Percentiles rank a stretch among this genome's conserved stretches.
Evolutionary conservation across 2,113 vertebrate genomes (phyloP).

Genomic region (Synchiropus splendidus): DNA sequence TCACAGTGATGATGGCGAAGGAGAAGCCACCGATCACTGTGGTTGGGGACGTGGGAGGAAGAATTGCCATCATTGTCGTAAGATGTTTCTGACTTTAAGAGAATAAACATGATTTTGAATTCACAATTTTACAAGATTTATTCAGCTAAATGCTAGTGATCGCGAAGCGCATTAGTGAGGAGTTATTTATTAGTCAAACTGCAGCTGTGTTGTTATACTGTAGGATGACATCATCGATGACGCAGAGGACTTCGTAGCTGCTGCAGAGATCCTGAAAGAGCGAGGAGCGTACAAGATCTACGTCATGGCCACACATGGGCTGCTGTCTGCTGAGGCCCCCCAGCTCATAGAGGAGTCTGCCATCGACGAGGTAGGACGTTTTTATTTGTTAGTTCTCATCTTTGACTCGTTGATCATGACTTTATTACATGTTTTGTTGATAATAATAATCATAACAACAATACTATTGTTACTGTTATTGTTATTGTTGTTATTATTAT

Average conservation of each 20-base stretch:
- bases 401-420: no score
- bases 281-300: constrained; percentile 96
- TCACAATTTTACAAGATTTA: no score
- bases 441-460: no score
- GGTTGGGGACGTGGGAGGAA: constrained; percentile 92
- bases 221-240: constrained; percentile 98
- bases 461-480: no score
- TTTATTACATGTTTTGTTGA: no score
- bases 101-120: no score
- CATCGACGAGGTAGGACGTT: constrained; percentile 92
- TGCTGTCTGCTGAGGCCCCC: constrained; percentile 90
- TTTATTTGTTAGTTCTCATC: no score
- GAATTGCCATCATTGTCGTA: constrained; percentile 97
- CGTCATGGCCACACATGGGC: constrained; percentile 94
- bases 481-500: background rate
- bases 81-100: constrained; percentile 24
- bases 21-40: constrained; percentile 97
- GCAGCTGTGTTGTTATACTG: background rate
- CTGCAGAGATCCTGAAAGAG: constrained; percentile 94
- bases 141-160: no score
- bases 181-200: no score
- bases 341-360: constrained; percentile 90
- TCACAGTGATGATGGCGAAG: constrained; percentile 96
- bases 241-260: constrained; percentile 89
- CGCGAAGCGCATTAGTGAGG: no score